phyloP scores from a whole-genome alignment of 2,113 vertebrate species.

The Apodemus speciosus region DNA sequence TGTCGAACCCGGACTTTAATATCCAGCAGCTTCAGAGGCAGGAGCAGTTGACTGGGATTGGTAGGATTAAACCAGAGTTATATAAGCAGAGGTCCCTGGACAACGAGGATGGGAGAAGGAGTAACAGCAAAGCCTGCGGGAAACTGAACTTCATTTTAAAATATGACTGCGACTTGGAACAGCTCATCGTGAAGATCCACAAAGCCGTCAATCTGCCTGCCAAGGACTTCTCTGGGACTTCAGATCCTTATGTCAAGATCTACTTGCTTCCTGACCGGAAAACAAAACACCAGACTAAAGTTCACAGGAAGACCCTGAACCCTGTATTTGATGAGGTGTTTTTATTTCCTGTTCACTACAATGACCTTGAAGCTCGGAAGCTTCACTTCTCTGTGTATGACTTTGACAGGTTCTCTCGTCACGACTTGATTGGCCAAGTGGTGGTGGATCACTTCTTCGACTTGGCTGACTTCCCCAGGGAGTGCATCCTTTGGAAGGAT shows the following conservation, averaged over 20 bases:
- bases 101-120: constrained; percentile 91
- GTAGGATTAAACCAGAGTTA: constrained; percentile 96
- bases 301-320: constrained; percentile 98
- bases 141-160: constrained; percentile 96
- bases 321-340: constrained; percentile 99
- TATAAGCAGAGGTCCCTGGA: constrained; percentile 98
- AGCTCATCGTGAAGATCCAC: constrained; percentile 98
- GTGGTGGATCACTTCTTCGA: constrained; percentile 99
- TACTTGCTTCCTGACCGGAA: constrained; percentile 97
- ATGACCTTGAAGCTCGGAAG: constrained; percentile 94
- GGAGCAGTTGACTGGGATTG: constrained; percentile 94
- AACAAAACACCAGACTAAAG: constrained; percentile 99
- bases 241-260: constrained; percentile 98
- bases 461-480: constrained; percentile 97
- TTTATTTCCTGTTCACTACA: constrained; percentile 97
- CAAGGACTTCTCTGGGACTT: constrained; percentile 98
- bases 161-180: constrained; percentile 97
- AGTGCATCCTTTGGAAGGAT: constrained; percentile 96
- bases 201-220: constrained; percentile 96
- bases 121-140: constrained; percentile 91
- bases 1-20: constrained; percentile 98
- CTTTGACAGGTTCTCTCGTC: constrained; percentile 98
- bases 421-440: constrained; percentile 98
- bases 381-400: constrained; percentile 99
- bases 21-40: constrained; percentile 98